phyloP scores from a whole-genome alignment of 2,113 vertebrate species.

The Chionodraco myersi region DNA sequence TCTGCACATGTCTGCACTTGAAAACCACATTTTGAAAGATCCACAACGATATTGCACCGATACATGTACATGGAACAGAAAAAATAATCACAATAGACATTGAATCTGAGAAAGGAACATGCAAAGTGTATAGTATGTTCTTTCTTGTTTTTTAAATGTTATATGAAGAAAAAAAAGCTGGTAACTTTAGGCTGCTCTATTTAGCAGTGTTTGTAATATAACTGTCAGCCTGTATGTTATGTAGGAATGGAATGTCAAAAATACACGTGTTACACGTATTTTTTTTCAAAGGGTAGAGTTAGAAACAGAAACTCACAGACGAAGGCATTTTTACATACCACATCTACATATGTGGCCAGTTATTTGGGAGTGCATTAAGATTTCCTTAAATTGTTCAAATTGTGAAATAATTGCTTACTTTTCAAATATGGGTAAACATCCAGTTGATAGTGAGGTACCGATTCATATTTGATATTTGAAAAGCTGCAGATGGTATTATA shows the following conservation, averaged over 20 bases:
- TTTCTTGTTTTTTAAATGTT: too few relatives aligned
- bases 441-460: neutral
- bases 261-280: neutral
- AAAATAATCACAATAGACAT: too few relatives aligned
- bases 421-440: neutral
- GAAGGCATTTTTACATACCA: neutral
- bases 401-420: too few relatives aligned
- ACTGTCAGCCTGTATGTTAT: neutral
- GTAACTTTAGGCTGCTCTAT: conserved; percentile 19
- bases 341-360: conserved; percentile 9
- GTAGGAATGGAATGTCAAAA: neutral
- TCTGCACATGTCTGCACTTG: neutral
- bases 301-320: neutral
- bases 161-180: too few relatives aligned
- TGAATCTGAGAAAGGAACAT: too few relatives aligned
- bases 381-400: neutral
- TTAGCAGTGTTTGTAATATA: conserved; percentile 8
- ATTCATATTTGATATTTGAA: neutral
- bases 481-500: neutral
- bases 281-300: neutral
- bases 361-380: neutral
- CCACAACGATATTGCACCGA: neutral
- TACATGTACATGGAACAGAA: conserved; percentile 6
- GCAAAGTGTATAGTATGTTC: too few relatives aligned
- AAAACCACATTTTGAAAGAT: neutral